Percentiles rank a stretch among this genome's conserved stretches.
These are phyloP conservation scores for Spea hammondii DNA, from an alignment of 2,797 vertebrate species.

Conservation along the genomic window DNA sequence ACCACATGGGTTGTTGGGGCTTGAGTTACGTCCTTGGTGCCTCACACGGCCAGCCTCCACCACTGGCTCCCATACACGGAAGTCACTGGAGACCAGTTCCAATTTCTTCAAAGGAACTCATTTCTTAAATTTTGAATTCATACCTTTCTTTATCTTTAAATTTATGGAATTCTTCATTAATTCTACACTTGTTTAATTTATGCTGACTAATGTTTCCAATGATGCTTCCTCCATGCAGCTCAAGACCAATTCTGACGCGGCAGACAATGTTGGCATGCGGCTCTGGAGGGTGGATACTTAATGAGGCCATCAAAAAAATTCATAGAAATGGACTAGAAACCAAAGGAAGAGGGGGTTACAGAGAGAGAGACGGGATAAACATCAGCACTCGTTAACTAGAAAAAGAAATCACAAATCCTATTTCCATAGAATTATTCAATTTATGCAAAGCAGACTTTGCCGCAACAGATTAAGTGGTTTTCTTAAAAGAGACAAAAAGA, in stretches of 20 bases:
- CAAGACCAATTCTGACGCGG: background rate
- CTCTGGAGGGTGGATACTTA: conserved; percentile 28
- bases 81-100: too few relatives aligned
- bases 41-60: too few relatives aligned
- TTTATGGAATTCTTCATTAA: too few relatives aligned
- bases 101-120: too few relatives aligned
- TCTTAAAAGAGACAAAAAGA: conserved; percentile 1
- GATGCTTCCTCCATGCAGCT: too few relatives aligned
- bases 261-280: background rate
- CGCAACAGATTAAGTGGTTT: conserved; percentile 14
- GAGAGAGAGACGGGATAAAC: conserved; percentile 24
- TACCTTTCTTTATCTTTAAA: too few relatives aligned
- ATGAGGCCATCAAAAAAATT: conserved; percentile 32
- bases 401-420: conserved; percentile 42
- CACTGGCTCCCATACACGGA: too few relatives aligned
- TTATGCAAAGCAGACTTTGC: conserved; percentile 21
- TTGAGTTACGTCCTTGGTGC: too few relatives aligned
- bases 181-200: too few relatives aligned
- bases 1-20: too few relatives aligned
- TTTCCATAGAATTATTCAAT: conserved; percentile 40
- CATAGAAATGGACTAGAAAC: background rate
- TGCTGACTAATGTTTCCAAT: too few relatives aligned
- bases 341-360: conserved; percentile 9
- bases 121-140: too few relatives aligned
- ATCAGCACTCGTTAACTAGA: conserved; percentile 30